Base-by-base conservation (phyloP, 2,888 invertebrate species). In the Metallyticus violacea region DNA sequence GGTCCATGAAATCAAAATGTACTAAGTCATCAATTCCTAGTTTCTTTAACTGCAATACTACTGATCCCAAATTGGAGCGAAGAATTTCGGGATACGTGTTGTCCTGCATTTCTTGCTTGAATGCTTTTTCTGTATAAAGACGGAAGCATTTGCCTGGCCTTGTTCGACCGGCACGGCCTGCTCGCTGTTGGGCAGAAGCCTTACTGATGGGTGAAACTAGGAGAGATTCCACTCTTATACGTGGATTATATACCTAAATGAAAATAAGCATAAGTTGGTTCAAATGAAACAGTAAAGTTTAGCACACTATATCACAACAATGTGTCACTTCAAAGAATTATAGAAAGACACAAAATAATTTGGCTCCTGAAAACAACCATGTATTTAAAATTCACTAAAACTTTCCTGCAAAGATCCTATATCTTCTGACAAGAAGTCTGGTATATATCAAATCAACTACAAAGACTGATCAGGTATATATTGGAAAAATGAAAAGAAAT, bases 1-100 rank as follows among this genome's bases (percentile, higher is more conserved):
- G 99, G 93, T 99, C 99, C 99, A 99, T 99, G 93, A 99, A 99
- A 93, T 99, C 99, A 92, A 99, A 99, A 91, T 99, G 99, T 86
- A 99, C 99, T 91, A 99, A 93, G 93, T 99, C 99, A 91, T 99
- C 99, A 90, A 99, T 99, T 89, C 99, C 97, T 88, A 99, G 94
- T 93, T 99, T 99, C 92, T 99, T 99, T 91, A 99, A 93, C 93
- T 99, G 99, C 90, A 99, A 93, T 89, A 99, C 99, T 89, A 99
- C 99, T 89, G 99, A 98, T 87, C 99, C 99, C 90, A 98, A 94
- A 93, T 98, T 98, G 80, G 98, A 98, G 89, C 96, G 93, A 87
- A 98, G 93, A 91, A 99, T 99, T 93, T 99, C 97, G 0, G 99
- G 99, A 91, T 99, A 99, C 0, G 99, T 99, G 91, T 99, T 99